A percentile compares a stretch with the other conserved stretches of the same genome.
These are phyloP conservation scores for Stenopsyche tienmushanensis DNA, from an alignment of 1,140 invertebrate genomes.

Conservation along the genomic window DNA sequence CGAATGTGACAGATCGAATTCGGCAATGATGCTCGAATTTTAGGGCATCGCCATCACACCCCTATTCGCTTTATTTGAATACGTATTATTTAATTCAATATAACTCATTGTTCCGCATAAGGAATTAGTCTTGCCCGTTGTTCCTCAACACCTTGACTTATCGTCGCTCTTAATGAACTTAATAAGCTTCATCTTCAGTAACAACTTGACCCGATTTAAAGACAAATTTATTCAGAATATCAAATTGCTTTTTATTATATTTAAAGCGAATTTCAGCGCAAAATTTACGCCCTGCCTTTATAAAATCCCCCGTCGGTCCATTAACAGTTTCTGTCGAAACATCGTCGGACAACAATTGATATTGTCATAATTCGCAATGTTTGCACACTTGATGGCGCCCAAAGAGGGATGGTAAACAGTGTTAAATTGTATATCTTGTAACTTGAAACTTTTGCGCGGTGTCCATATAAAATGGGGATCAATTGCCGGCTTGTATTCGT, in stretches of 20 bases:
- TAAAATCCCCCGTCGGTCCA: conserved; percentile 6
- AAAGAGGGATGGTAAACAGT: conserved; percentile 18
- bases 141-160: no score
- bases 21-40: background rate
- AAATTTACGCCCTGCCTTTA: background rate
- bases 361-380: conserved; percentile 20
- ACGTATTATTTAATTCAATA: background rate
- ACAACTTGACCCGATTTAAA: no score
- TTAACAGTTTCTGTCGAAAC: conserved; percentile 1
- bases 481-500: background rate
- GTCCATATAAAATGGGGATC: conserved; percentile 3
- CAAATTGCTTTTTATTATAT: background rate
- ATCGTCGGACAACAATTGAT: conserved; percentile 14
- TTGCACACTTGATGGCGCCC: conserved; percentile 21
- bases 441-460: conserved; percentile 19
- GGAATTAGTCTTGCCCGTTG: no score
- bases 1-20: no score
- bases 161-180: no score
- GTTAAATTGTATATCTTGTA: conserved; percentile 28
- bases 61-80: background rate
- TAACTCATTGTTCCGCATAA: no score
- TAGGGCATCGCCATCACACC: background rate
- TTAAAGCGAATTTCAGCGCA: background rate
- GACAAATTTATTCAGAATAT: background rate
- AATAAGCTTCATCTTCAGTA: no score